Percentiles rank a stretch among this genome's conserved stretches.
Conservation (phyloP, 2,797 vertebrate genomes). For the Micropoecilia bifurca region DNA sequence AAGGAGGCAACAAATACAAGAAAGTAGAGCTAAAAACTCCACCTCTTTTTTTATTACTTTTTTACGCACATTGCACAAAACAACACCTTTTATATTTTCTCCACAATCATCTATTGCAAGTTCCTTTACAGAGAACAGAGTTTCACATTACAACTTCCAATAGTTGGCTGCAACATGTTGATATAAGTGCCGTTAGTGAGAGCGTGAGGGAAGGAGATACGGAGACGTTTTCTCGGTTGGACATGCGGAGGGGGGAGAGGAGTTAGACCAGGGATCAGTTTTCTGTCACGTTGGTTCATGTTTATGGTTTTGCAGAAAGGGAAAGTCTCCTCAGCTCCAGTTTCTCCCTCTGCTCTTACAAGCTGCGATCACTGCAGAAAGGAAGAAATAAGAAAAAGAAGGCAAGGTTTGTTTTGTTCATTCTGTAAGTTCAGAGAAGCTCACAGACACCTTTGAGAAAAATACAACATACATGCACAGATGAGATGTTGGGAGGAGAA, state of each 20-base stretch:
- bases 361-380: constrained; percentile 69
- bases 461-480: background rate
- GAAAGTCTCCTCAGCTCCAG: background rate
- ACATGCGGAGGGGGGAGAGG: constrained; percentile 62
- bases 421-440: background rate
- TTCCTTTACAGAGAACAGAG: constrained; percentile 61
- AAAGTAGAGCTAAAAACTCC: constrained; percentile 62
- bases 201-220: constrained; percentile 2
- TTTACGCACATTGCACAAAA: constrained; percentile 74
- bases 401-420: background rate
- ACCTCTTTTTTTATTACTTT: constrained; percentile 19
- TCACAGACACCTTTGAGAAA: background rate
- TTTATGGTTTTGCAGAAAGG: constrained; percentile 2
- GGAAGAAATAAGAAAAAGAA: background rate
- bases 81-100: constrained; percentile 52
- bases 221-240: constrained; percentile 17
- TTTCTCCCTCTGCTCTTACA: constrained; percentile 66
- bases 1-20: constrained; percentile 58
- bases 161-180: constrained; percentile 45
- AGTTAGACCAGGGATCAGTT: constrained; percentile 21
- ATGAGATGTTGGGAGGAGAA: background rate
- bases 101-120: constrained; percentile 65
- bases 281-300: constrained; percentile 8
- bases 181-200: constrained; percentile 17
- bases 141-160: constrained; percentile 61